phyloP scores from a whole-genome alignment of 64 coral and sea anemone species.

The Porites australiensis region DNA sequence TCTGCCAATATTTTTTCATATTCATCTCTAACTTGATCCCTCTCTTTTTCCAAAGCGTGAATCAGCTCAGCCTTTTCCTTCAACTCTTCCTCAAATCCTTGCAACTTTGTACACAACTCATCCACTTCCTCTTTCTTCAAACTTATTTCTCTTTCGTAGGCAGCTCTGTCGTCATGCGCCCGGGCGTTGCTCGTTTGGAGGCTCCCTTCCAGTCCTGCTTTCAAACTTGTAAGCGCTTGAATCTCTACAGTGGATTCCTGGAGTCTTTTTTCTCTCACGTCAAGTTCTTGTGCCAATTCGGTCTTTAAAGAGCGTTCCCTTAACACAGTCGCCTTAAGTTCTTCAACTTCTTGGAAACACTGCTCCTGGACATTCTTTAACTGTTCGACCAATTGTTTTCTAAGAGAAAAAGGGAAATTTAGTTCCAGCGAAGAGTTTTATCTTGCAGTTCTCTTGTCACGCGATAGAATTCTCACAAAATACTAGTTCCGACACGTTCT shows the following conservation, averaged over 20 bases:
- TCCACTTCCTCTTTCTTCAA: conserved; percentile 9
- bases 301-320: conserved; percentile 23
- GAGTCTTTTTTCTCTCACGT: conserved; percentile 31
- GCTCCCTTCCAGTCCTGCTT: conserved; percentile 30
- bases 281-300: conserved; percentile 31
- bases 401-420: not conserved
- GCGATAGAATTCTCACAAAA: no score
- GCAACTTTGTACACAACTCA: not conserved
- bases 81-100: conserved; percentile 1
- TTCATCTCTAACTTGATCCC: conserved; percentile 27
- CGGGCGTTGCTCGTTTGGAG: conserved; percentile 45
- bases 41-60: conserved; percentile 19
- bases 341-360: conserved; percentile 43
- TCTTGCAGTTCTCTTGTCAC: not conserved
- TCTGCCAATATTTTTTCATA: conserved; percentile 68
- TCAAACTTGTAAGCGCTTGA: conserved; percentile 8
- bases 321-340: not conserved
- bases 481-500: no score
- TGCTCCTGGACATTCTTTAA: conserved; percentile 27
- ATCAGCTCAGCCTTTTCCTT: not conserved
- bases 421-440: not conserved
- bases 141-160: conserved; percentile 21
- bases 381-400: conserved; percentile 5
- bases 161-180: not conserved
- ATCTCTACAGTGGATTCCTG: conserved; percentile 25